Percentiles rank a stretch among this genome's conserved stretches.
phyloP scores from a whole-genome alignment of 2,888 invertebrate species.

The Bedellia somnulentella region DNA sequence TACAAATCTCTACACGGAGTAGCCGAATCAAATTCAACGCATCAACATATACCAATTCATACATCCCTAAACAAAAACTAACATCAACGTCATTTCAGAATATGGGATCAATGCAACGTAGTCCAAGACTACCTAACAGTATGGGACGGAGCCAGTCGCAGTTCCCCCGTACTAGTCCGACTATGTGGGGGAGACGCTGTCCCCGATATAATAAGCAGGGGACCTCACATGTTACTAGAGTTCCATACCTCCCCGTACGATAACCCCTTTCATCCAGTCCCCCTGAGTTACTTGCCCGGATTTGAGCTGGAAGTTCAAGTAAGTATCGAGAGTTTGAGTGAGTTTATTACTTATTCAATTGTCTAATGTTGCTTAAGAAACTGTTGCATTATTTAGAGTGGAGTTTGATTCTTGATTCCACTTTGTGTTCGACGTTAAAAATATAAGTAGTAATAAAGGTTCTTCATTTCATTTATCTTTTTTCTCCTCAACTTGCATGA shows the following conservation, averaged over 20 bases:
- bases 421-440: too few relatives aligned
- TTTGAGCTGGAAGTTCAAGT: conserved; percentile 83
- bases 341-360: not conserved
- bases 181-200: conserved; percentile 82
- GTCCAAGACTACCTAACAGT: conserved; percentile 82
- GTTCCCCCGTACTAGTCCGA: conserved; percentile 73
- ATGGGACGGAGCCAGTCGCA: conserved; percentile 73
- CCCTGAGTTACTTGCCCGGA: conserved; percentile 75
- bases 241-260: conserved; percentile 82
- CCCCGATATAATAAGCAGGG: conserved; percentile 77
- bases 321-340: conserved; percentile 15
- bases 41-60: too few relatives aligned
- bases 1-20: too few relatives aligned
- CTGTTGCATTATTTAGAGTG: too few relatives aligned
- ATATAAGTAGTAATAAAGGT: too few relatives aligned
- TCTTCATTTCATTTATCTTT: too few relatives aligned
- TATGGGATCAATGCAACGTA: conserved; percentile 81
- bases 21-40: too few relatives aligned
- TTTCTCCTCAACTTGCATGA: too few relatives aligned
- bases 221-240: conserved; percentile 75
- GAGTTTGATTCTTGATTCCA: too few relatives aligned
- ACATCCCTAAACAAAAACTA: too few relatives aligned
- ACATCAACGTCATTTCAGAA: too few relatives aligned
- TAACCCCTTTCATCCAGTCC: conserved; percentile 79
- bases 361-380: too few relatives aligned